A percentile compares a stretch with the other conserved stretches of the same genome.
Conservation (phyloP, 2,113 vertebrate genomes). For the Barbus barbus region DNA sequence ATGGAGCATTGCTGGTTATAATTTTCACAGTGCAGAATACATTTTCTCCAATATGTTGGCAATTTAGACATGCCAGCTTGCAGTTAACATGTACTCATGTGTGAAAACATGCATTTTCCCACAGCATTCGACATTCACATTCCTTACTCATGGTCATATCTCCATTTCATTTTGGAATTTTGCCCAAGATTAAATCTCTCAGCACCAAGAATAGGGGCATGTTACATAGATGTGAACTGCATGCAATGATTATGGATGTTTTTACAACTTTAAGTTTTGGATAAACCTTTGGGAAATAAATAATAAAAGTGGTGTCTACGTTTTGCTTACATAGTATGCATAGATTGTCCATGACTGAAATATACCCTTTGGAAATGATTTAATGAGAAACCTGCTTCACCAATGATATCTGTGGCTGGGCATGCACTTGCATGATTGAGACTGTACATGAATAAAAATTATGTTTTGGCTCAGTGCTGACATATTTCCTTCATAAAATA, state of each 20-base stretch:
- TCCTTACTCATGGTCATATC: slow-evolving; percentile 3
- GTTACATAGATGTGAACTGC: neutral
- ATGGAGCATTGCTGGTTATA: slow-evolving; percentile 19
- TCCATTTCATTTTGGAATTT: neutral
- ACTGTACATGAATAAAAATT: slow-evolving; percentile 49
- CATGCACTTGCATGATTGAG: slow-evolving; percentile 38
- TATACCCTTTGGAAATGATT: neutral
- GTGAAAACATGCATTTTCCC: neutral
- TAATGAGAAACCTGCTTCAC: neutral
- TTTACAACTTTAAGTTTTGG: neutral
- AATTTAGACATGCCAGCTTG: neutral
- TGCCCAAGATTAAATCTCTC: slow-evolving; percentile 11
- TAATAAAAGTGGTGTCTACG: neutral
- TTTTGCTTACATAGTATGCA: neutral
- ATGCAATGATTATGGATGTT: neutral
- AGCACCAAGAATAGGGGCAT: neutral
- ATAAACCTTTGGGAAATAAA: neutral
- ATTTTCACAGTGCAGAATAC: neutral
- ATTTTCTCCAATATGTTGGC: neutral
- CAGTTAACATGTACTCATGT: neutral
- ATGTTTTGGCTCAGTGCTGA: slow-evolving; percentile 65
- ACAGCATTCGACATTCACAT: neutral
- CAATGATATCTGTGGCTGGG: slow-evolving; percentile 10
- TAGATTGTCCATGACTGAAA: neutral
- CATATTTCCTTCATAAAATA: slow-evolving; percentile 79